Percentiles rank a stretch among this genome's conserved stretches.
These are phyloP conservation scores for Oryzias dopingdopingensis DNA, from an alignment of 2,797 vertebrate species.

Conservation along the genomic window DNA sequence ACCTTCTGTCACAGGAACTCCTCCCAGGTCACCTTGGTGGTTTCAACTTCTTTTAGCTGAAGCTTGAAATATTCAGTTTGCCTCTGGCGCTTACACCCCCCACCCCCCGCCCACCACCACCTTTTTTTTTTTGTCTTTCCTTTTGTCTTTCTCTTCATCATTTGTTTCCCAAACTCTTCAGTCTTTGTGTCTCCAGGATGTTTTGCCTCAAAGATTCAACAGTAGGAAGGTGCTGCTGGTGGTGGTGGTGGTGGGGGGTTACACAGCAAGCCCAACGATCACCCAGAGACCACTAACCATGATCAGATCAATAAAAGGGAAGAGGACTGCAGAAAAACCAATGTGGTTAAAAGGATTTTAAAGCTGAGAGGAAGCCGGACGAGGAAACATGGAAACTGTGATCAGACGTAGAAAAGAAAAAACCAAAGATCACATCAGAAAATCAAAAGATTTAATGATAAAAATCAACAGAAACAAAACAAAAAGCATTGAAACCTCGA, in stretches of 20 bases:
- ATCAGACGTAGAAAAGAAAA: too few relatives aligned
- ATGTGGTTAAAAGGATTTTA: background rate
- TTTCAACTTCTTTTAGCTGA: constrained; percentile 45
- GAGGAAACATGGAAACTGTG: too few relatives aligned
- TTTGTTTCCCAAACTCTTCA: constrained; percentile 7
- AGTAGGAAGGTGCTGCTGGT: constrained; percentile 5
- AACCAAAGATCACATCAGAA: background rate
- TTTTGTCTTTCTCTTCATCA: constrained; percentile 24
- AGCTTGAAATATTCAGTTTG: constrained; percentile 61
- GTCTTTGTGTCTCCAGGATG: constrained; percentile 2
- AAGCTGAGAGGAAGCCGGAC: too few relatives aligned
- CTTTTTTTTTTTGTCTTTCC: constrained; percentile 2
- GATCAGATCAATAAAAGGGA: constrained; percentile 68
- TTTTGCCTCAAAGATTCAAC: constrained; percentile 24
- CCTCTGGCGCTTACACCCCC: constrained; percentile 40
- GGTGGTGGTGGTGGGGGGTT: constrained; percentile 17
- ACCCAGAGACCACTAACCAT: constrained; percentile 70
- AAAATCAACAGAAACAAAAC: background rate
- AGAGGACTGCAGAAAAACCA: background rate
- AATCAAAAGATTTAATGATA: background rate
- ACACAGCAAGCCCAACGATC: constrained; percentile 47
- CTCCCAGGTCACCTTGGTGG: constrained; percentile 61
- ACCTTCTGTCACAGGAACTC: constrained; percentile 31
- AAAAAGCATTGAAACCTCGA: background rate
- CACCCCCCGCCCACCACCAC: background rate